A percentile compares a stretch with the other conserved stretches of the same genome.
phyloP scores from a whole-genome alignment of 2,888 invertebrate species.

The Pseudoips prasinana region DNA sequence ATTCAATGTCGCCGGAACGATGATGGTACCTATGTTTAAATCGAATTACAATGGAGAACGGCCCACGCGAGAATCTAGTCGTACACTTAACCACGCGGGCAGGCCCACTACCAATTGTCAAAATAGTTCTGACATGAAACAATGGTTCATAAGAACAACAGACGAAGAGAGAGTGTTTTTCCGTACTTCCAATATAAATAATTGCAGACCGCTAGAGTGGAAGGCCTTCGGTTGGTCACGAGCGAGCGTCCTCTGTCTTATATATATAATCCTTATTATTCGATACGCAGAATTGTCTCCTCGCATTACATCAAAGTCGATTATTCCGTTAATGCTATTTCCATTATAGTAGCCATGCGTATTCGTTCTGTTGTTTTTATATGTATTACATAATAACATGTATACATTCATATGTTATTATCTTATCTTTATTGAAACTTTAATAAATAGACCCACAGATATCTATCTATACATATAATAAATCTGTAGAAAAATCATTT shows the following conservation, averaged over 20 bases:
- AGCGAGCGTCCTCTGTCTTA: constrained; percentile 47
- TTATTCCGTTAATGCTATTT: constrained; percentile 16
- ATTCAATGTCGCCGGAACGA: constrained; percentile 64
- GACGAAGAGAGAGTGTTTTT: constrained; percentile 59
- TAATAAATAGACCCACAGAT: no score
- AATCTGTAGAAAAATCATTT: no score
- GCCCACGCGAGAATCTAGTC: constrained; percentile 53
- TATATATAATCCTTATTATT: constrained; percentile 44
- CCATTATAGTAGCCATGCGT: background rate
- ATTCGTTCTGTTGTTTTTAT: background rate
- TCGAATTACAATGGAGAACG: constrained; percentile 61
- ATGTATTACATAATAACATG: no score
- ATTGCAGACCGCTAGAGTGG: constrained; percentile 55
- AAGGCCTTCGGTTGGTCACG: constrained; percentile 62
- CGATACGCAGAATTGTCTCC: constrained; percentile 38
- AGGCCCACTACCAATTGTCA: constrained; percentile 51
- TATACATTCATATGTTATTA: no score
- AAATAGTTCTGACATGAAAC: constrained; percentile 55
- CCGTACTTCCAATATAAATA: constrained; percentile 65
- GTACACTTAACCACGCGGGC: constrained; percentile 41
- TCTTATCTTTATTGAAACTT: no score
- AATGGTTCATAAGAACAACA: constrained; percentile 49
- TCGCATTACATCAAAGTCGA: constrained; percentile 28
- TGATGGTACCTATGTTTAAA: constrained; percentile 56
- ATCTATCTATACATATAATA: no score